Evolutionary conservation across 2,888 invertebrate species (phyloP), one percentile per base, ranked within the genome.

Genomic region (Smittia sp.): DNA sequence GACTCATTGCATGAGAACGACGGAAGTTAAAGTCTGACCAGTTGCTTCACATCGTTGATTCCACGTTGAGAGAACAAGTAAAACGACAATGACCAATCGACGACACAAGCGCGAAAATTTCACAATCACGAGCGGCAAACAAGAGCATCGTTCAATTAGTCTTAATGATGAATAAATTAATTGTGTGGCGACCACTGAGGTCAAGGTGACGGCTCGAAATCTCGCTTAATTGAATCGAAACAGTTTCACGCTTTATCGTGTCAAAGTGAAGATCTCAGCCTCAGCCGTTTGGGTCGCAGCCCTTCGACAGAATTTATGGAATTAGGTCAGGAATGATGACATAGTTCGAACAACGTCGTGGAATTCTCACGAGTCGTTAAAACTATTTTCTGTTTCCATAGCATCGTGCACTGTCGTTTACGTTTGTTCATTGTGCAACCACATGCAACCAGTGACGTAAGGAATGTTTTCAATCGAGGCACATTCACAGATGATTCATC

Each of bases 371-470:
- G n/a, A 46, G 46, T 15, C 46, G n/a, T 15, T n/a, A 46, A n/a
- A 46, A 46, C 46, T n/a, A 58, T n/a, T 9, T 58, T 58, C 18
- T 3, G 54, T 70, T 54, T 70, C 69, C 54, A 70, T 70, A 27
- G 69, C 15, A 41, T 39, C 39, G 25, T 24, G 46, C 22, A 58
- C 18, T 13, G 22, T 22, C 58, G 46, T 15, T 46, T 46, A 32
- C 22, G 13, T 67, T 41, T 68, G n/a, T 25, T 54, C 27, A 70
- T 70, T 70, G 54, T 70, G 69, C 69, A 70, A 27, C 52, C 27
- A 46, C 69, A 70, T 70, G 69, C 69, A 32, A 70, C 22, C 41
- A 15, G 7, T 54, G 69, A 70, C 69, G 69, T 70, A 25, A 52
- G 4, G 22, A 18, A 58, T 58, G 58, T 58, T 58, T 58, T 22